These are phyloP conservation scores for Silurus asotus DNA, from an alignment of 2,113 vertebrate species.

Conservation along the genomic window DNA sequence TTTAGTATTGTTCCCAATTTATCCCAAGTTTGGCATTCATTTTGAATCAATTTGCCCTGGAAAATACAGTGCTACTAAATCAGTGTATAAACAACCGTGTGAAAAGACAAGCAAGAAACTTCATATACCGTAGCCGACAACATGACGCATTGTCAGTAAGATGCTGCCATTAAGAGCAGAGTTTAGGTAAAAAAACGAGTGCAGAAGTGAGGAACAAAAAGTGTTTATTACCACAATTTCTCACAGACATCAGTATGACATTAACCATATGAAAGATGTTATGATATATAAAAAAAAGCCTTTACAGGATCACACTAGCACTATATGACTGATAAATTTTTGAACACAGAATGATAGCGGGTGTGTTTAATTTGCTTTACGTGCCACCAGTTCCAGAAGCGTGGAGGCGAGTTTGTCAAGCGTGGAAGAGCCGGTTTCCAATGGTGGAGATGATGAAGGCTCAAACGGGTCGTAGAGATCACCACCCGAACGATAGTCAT, in stretches of 20 bases:
- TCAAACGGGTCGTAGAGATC: conserved; percentile 51
- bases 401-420: conserved; percentile 75
- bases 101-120: neutral
- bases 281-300: neutral
- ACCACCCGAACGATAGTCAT: conserved; percentile 28
- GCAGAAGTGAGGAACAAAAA: too few relatives aligned
- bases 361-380: conserved; percentile 56
- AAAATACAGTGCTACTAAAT: neutral
- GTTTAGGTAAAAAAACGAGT: neutral
- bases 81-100: neutral
- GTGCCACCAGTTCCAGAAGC: conserved; percentile 70
- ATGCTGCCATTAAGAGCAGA: neutral
- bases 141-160: neutral
- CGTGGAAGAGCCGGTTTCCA: conserved; percentile 58
- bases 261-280: neutral
- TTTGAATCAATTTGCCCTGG: neutral
- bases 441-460: conserved; percentile 42
- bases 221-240: neutral
- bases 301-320: neutral
- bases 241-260: neutral
- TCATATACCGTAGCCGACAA: neutral
- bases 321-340: neutral
- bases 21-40: neutral
- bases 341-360: neutral
- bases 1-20: neutral